Conservation (phyloP, 2,797 vertebrate genomes). For the Anas capensis region DNA sequence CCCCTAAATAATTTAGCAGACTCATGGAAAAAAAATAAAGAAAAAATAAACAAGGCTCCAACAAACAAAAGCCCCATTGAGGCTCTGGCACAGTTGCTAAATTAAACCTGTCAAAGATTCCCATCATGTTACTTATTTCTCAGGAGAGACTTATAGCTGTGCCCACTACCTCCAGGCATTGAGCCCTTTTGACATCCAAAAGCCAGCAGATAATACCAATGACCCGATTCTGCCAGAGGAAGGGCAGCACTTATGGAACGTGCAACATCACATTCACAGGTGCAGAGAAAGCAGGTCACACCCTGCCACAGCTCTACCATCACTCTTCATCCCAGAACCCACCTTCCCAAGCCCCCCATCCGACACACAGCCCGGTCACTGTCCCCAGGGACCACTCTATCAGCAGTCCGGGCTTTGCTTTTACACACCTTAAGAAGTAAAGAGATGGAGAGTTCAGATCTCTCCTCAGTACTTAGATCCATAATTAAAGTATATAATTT, state of each 20-base stretch:
- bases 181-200: not conserved
- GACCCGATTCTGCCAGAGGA: not conserved
- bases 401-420: not conserved
- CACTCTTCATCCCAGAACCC: not conserved
- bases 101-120: not conserved
- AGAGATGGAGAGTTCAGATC: not conserved
- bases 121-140: not conserved
- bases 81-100: not conserved
- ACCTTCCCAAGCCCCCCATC: not conserved
- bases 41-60: not conserved
- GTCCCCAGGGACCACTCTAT: not conserved
- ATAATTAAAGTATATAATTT: not conserved
- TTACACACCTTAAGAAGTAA: not conserved
- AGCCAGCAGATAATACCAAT: not conserved
- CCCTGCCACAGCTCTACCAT: not conserved
- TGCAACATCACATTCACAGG: rapidly evolving
- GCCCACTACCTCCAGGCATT: rapidly evolving
- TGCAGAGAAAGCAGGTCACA: not conserved
- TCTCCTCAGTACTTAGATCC: rapidly evolving
- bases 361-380: not conserved
- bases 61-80: not conserved
- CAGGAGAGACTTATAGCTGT: not conserved
- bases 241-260: rapidly evolving
- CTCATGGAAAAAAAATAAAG: not conserved
- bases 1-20: slow-evolving; percentile 74